Base-by-base conservation (phyloP, 2,113 vertebrate species). In the Ardeotis arabs region DNA sequence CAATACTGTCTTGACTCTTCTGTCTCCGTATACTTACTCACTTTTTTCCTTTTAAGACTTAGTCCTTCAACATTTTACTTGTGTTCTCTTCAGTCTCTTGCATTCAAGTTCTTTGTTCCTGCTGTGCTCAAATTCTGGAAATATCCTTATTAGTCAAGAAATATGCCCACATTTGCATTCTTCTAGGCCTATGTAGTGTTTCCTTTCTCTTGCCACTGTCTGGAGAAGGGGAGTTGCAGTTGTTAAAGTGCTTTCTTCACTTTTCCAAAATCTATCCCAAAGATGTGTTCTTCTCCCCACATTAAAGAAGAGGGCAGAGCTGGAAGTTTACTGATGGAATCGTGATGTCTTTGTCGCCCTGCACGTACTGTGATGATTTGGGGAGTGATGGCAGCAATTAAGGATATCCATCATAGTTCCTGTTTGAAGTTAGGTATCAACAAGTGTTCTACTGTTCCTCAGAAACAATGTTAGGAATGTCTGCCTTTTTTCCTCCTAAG, bases 371-470 rank as follows among this genome's bases (percentile, higher is more conserved):
- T 73, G 64, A 68, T 76, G 64, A 59, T 74, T 3, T 90, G 29
- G 14, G n/a, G 27, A 86, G 29, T 52, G 14, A 80, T 90, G 72
- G 59, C 79, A 93, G 31, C 59, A 90, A 56, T 94, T 96, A 88
- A 66, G n/a, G 52, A 66, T 83, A 67, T 90, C 35, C 56, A 35
- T 93, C 75, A 67, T 55, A 67, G 63, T 86, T 89, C 3, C 44
- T 77, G 24, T 94, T 91, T 95, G 90, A 89, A 91, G 63, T 88
- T 88, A 85, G 27, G 74, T 59, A 39, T 88, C 63, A 88, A 25
- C 75, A 84, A 94, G 18, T 69, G n/a, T 69, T 90, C 41, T 85
- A 22, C 63, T 79, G 23, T 79, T 96, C 67, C n/a, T 84, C 55
- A 69, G 64, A 80, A 96, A 83, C 27, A 85, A 3, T 69, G 67